These are phyloP conservation scores for Dicrurus megarhynchus DNA, from an alignment of 2,113 vertebrate genomes.

Conservation along the genomic window DNA sequence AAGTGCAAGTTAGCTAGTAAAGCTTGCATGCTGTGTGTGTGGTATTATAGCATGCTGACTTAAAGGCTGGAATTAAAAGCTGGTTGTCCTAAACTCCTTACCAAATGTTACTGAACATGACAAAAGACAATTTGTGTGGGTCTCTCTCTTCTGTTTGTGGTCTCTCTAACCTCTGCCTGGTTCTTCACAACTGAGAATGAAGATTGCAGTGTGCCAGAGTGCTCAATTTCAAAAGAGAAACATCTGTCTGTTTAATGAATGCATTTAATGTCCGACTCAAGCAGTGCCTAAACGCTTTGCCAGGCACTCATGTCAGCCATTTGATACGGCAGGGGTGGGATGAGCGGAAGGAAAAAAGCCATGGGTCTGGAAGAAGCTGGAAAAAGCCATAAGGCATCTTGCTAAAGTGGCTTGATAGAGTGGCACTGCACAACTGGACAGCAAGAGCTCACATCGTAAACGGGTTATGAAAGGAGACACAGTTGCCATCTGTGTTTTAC, in stretches of 20 bases:
- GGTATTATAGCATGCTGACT: not conserved
- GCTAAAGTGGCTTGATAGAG: not conserved
- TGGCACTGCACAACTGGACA: not conserved
- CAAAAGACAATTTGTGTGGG: not conserved
- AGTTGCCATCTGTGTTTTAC: not conserved
- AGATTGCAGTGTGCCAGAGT: not conserved
- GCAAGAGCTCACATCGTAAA: not conserved
- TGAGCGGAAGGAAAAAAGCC: not conserved
- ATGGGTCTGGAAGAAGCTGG: not conserved
- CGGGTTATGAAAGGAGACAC: not conserved
- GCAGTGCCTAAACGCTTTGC: not conserved
- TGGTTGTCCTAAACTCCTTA: not conserved
- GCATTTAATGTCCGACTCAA: not conserved
- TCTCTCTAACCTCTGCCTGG: not conserved
- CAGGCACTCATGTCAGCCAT: rapidly evolving
- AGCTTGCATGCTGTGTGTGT: not conserved
- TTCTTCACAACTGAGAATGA: not conserved
- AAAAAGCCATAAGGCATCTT: not conserved
- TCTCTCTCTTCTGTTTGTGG: not conserved
- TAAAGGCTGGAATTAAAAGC: not conserved
- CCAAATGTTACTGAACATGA: not conserved
- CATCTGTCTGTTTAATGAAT: not conserved
- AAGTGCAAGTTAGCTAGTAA: not conserved
- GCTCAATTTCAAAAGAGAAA: not conserved
- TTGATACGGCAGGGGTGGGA: not conserved